Evolutionary conservation across 2,797 vertebrate genomes (phyloP).

Genomic region (Sylvilagus floridanus): DNA sequence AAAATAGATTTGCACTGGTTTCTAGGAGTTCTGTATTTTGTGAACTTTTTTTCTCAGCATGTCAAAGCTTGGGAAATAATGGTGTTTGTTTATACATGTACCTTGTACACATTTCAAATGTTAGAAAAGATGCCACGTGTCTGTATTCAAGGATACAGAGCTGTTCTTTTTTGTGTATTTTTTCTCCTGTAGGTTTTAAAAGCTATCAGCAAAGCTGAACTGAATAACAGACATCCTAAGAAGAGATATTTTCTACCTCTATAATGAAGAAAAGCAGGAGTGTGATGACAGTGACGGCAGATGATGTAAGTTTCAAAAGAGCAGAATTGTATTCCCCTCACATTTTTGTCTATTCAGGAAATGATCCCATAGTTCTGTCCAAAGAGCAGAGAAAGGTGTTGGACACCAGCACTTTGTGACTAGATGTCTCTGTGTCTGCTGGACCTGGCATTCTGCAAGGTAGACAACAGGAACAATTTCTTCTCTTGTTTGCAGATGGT

Average conservation of each 20-base stretch:
- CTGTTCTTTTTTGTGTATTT: neutral
- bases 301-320: slow-evolving; percentile 90
- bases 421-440: neutral
- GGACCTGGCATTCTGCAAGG: neutral
- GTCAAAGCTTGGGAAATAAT: neutral
- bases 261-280: slow-evolving; percentile 98
- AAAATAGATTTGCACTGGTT: neutral
- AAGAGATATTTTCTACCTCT: neutral
- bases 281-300: slow-evolving; percentile 92
- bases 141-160: neutral
- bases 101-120: neutral
- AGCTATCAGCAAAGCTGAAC: neutral
- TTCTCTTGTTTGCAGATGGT: neutral
- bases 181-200: slow-evolving; percentile 73
- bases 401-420: neutral
- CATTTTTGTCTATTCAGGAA: neutral
- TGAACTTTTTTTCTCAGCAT: slow-evolving; percentile 20
- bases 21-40: slow-evolving; percentile 13
- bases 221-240: neutral
- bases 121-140: neutral
- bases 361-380: neutral
- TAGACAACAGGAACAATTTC: neutral
- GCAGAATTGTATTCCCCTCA: neutral
- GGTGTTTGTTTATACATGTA: neutral
- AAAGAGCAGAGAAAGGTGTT: neutral